Percentiles rank a stretch among this genome's conserved stretches.
phyloP scores from a whole-genome alignment of 2,113 vertebrate genomes.

The Mionectes macconnelli region DNA sequence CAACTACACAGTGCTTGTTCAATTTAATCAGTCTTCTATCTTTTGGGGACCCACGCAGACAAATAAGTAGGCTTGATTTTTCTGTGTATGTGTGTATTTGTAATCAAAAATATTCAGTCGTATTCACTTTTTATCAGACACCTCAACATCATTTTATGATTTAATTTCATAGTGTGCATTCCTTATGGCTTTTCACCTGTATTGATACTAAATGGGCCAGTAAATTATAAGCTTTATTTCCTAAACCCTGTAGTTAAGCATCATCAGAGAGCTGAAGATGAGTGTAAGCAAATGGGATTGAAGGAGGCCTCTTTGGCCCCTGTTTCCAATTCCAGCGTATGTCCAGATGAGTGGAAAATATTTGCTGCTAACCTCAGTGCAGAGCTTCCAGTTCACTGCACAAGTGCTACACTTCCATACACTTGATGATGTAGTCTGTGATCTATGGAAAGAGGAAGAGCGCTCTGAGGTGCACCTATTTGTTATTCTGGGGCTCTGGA shows the following conservation, averaged over 20 bases:
- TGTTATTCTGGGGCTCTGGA: not conserved
- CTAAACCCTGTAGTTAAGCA: not conserved
- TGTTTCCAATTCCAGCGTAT: not conserved
- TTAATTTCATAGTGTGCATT: not conserved
- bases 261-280: not conserved
- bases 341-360: conserved; percentile 7
- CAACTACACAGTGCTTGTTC: not conserved
- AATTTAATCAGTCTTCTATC: not conserved
- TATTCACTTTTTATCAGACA: not conserved
- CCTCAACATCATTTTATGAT: not conserved
- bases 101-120: not conserved
- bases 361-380: conserved; percentile 26
- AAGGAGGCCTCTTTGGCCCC: not conserved
- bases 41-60: not conserved
- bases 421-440: not conserved
- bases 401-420: not conserved
- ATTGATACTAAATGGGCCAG: not conserved
- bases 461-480: not conserved
- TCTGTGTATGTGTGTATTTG: not conserved
- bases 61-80: not conserved
- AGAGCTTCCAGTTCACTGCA: conserved; percentile 10
- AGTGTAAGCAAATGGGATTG: not conserved
- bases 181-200: not conserved
- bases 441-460: not conserved
- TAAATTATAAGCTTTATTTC: not conserved